phyloP scores from a whole-genome alignment of 2,797 vertebrate species.

The Aselliscus stoliczkanus region DNA sequence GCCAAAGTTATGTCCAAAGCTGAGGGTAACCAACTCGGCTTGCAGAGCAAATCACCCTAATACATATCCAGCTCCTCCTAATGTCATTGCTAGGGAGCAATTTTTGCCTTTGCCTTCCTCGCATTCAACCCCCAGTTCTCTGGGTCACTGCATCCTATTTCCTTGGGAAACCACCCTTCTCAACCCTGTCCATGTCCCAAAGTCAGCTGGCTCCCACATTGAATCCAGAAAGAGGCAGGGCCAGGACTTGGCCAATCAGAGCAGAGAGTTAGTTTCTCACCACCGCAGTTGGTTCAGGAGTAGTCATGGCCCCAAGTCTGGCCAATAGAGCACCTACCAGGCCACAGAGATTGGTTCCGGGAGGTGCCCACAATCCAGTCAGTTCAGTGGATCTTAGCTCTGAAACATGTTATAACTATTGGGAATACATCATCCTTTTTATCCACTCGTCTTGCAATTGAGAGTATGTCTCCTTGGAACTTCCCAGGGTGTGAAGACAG shows the following conservation, averaged over 20 bases:
- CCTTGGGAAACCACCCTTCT: neutral
- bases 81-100: neutral
- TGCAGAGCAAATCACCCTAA: neutral
- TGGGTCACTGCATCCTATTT: neutral
- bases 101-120: neutral
- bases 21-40: neutral
- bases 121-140: neutral
- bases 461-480: neutral
- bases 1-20: neutral
- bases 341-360: neutral
- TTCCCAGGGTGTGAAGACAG: neutral
- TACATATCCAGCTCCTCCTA: neutral
- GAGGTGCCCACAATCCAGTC: neutral
- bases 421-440: neutral
- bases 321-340: neutral
- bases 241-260: neutral
- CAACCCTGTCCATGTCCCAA: neutral
- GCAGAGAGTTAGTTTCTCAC: neutral
- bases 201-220: neutral
- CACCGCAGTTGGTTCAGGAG: neutral
- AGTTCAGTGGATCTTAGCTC: neutral
- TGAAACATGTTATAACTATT: neutral
- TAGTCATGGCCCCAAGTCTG: neutral
- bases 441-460: neutral
- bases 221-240: neutral